Base-by-base conservation (phyloP, 2,113 vertebrate genomes). In the Pseudorectes ferrugineus region DNA sequence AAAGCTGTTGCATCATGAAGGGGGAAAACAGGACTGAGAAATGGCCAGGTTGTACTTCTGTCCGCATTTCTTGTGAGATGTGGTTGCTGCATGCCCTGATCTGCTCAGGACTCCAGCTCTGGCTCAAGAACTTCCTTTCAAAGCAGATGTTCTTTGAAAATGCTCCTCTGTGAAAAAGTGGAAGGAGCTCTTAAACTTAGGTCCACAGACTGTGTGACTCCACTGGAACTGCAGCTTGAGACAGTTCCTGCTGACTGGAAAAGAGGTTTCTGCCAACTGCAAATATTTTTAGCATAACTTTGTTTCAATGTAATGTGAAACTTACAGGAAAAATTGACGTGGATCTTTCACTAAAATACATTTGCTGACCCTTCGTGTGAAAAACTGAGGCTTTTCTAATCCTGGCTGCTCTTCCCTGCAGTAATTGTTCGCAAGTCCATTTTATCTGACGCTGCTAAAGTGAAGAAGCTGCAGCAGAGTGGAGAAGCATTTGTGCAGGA, bases 401-500 rank as follows among this genome's bases (percentile, higher is more conserved):
- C 5, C 31, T 2, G 8, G 1, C 72, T 68, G 33, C 57, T 89
- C 87, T 92, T 92, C 68, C 68, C 40, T 68, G 20, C 88, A 98
- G 98, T 92, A 4, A 92, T 96, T 8, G 93, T 93, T 48, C 96
- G 97, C 85, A 98, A 97, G 80, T 98, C 98, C 0, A 48, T 98
- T 85, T 78, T 98, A 31, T 95, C 97, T 42, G 98, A 98, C 12
- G 96, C 97, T 45, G 67, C 96, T 6, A 98, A 97, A 51, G 92
- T 98, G 61, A 98, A 95, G 94, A 98, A 97, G 86, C 95, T 98
- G n/a, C 98, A 98, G 83, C 97, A 98, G 70, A 98, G 98, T 1
- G 98, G 98, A 0, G 98, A 98, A 68, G 96, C 98, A 0, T 98
- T 98, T 29, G 97, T 98, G 2, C 98, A 98, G 96, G 98, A 98